Evolutionary conservation across 2,797 vertebrate genomes (phyloP), one percentile per base, ranked within the genome.

Genomic region (Lindbergichthys nudifrons): DNA sequence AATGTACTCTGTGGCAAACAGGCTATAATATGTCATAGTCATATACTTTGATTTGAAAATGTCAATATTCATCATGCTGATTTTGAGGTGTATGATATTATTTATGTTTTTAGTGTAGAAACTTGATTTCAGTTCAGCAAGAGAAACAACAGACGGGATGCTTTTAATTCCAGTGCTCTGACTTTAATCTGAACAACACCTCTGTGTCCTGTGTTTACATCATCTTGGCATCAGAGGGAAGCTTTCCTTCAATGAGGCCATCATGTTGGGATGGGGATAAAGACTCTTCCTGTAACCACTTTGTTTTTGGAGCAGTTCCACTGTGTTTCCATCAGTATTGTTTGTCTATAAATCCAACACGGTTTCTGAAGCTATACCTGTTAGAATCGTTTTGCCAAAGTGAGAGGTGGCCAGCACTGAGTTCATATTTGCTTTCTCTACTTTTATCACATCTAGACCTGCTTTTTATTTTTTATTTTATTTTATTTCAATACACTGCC

Each of bases 281-380:
- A 81, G 62, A 78, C 82, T 79, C 79, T 88, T 89, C 81, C 89
- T 84, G 79, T 83, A 84, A 89, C 73, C 81, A 92, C 86, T 92
- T 91, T 76, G 70, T 48, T 80, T 87, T 89, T 86, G 82, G 80
- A 89, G 73, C 77, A 76, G 62, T 65, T 86, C 86, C 84, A 81
- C 58, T 80, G 69, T 80, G 69, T 83, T 64, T 59, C 70, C 69
- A 81, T 82, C 57, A 47, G 43, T 46, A 18, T 23, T 69, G 58
- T 74, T 81, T 71, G 64, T 77, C 69, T 83, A 45, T 23, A 73
- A 76, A 67, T 63, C 6, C 50, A 19, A 70, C 51, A 68, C 8
- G 5, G 23, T 58, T 62, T 57, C 56, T 12, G 46, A 61, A 26
- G 46, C 65, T 47, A 0, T 46, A 60, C 48, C 36, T 68, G 53